Base-by-base conservation (phyloP, 53 echinoderm and acorn worm genomes). In the Luidia sarsii region DNA sequence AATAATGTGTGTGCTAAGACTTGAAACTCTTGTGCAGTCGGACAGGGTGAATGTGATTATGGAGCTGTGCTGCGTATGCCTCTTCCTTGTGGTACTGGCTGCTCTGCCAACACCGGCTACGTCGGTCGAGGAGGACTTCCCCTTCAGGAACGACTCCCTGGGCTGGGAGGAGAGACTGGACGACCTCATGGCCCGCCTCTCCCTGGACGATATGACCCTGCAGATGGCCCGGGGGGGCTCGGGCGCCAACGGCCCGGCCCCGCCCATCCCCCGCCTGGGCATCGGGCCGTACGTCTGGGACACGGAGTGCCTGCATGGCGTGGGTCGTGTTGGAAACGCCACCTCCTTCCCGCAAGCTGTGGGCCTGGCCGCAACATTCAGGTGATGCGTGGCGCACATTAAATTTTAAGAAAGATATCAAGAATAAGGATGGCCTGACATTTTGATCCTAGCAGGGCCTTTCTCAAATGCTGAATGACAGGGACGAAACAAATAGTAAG, bases 301-400 rank as follows among this genome's bases (percentile, higher is more conserved):
- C 70, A 96, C 90, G 1, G 96, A 96, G 70, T 96, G 96, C 46
- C 57, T 96, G 33, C 77, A 72, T 2, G 96, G 96, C 8, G 92
- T 90, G 57, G 90, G 79, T 10, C 32, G 57, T 29, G 88, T 90
- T 9, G 93, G 90, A 1, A 88, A 92, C 80, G 96, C 96, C 14
- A 96, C 96, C 16, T 80, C 90, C 2, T 96, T 88, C 50, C 92
- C 96, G 5, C 83, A 92, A 60, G 90, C 96, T 27, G 64, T 96
- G 9, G 96, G 96, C 14, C 52, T 96, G 20, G 82, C 96, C 48
- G 92, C 96, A 20, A 70, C 92, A 18, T 96, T 96, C 62, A 92
- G 90, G 96, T 96, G n/a, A n/a, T n/a, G n/a, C n/a, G n/a, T n/a
- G n/a, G n/a, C n/a, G n/a, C n/a, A n/a, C n/a, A n/a, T n/a, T n/a